Evolutionary conservation across 2,797 vertebrate species (phyloP).

Genomic region (Triplophysa yarkandensis): DNA sequence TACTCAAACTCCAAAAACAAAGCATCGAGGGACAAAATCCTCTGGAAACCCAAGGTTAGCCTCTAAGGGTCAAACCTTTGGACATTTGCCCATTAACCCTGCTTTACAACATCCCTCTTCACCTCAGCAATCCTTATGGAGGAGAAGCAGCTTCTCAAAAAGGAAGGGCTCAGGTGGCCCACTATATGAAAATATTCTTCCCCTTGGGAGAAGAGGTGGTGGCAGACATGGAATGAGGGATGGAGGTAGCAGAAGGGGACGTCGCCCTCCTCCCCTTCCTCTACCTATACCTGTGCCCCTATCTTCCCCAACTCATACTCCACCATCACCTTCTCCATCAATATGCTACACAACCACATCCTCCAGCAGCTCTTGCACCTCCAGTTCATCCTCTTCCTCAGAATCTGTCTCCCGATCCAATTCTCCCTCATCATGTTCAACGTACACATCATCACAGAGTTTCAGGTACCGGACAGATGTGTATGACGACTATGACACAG

Average conservation of each 20-base stretch:
- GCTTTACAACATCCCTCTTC: conserved; percentile 77
- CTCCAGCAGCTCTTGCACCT: conserved; percentile 71
- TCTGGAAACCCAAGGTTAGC: conserved; percentile 70
- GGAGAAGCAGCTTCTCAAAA: conserved; percentile 81
- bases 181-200: conserved; percentile 80
- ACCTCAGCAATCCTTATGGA: conserved; percentile 78
- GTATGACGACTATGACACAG: conserved; percentile 75
- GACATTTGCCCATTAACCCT: conserved; percentile 75
- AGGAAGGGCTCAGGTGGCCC: conserved; percentile 81
- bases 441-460: conserved; percentile 77
- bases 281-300: conserved; percentile 72
- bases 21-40: conserved; percentile 70
- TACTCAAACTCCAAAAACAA: conserved; percentile 73
- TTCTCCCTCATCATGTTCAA: conserved; percentile 74
- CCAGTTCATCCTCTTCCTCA: conserved; percentile 74
- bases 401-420: conserved; percentile 75
- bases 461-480: conserved; percentile 73
- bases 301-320: conserved; percentile 75
- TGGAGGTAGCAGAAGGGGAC: conserved; percentile 69
- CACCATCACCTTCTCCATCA: conserved; percentile 76
- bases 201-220: conserved; percentile 76
- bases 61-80: conserved; percentile 70
- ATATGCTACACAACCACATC: conserved; percentile 72
- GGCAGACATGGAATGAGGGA: conserved; percentile 72
- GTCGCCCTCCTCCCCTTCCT: conserved; percentile 69